Conservation (phyloP, 1,140 invertebrate species). For the Pachypsylla venusta region DNA sequence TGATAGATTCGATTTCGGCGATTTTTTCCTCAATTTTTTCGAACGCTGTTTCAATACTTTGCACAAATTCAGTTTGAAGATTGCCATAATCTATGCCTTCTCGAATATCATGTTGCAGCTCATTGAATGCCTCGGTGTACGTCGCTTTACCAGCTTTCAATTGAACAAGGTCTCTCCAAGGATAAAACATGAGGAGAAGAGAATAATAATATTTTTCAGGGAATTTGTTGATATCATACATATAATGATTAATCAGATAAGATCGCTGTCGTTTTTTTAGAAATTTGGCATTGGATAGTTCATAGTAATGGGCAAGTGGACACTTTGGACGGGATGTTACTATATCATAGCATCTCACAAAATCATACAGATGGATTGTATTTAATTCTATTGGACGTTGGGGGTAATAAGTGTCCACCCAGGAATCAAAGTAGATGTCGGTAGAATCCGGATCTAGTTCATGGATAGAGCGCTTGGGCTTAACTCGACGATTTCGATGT, state of each 20-base stretch:
- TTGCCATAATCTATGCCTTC: conserved; percentile 5
- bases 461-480: conserved; percentile 20
- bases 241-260: conserved; percentile 11
- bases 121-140: conserved; percentile 12
- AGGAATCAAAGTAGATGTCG: conserved; percentile 22
- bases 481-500: conserved; percentile 19
- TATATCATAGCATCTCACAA: conserved; percentile 14
- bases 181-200: conserved; percentile 13
- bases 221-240: conserved; percentile 1
- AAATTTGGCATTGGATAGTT: neutral
- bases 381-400: conserved; percentile 22
- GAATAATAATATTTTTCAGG: conserved; percentile 14
- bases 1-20: neutral
- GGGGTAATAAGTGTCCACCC: conserved; percentile 25
- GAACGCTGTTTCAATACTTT: conserved; percentile 11
- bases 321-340: neutral
- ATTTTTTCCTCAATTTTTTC: conserved; percentile 9
- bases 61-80: conserved; percentile 3
- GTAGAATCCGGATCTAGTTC: conserved; percentile 21
- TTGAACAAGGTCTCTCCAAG: conserved; percentile 8
- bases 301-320: neutral
- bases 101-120: neutral
- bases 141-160: conserved; percentile 6
- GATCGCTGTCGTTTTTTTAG: conserved; percentile 17
- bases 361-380: conserved; percentile 21